phyloP scores from a whole-genome alignment of 2,888 invertebrate species.

The Watsonalla binaria region DNA sequence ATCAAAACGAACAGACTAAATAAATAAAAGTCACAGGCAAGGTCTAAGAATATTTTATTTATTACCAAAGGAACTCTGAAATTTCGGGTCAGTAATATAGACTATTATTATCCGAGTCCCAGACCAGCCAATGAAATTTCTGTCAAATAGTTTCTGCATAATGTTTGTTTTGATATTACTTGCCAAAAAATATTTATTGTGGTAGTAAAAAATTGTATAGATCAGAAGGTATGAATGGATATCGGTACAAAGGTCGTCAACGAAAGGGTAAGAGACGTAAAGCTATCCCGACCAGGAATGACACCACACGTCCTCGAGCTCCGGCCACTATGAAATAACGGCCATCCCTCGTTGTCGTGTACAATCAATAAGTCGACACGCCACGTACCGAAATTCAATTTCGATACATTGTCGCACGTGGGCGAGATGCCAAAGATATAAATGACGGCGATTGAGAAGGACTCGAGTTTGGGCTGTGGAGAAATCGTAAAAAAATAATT shows the following conservation, averaged over 20 bases:
- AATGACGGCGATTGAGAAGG: slow-evolving; percentile 39
- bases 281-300: slow-evolving; percentile 13
- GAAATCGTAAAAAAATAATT: slow-evolving; percentile 60
- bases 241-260: background rate
- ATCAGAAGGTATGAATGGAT: slow-evolving; percentile 7
- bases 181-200: too few relatives aligned
- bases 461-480: slow-evolving; percentile 38
- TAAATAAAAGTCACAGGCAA: too few relatives aligned
- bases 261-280: background rate
- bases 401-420: slow-evolving; percentile 44
- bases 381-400: slow-evolving; percentile 53
- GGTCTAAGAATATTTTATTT: too few relatives aligned
- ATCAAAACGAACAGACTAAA: too few relatives aligned
- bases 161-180: too few relatives aligned
- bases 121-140: too few relatives aligned
- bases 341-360: slow-evolving; percentile 32
- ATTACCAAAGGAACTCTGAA: too few relatives aligned
- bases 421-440: slow-evolving; percentile 49
- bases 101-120: too few relatives aligned
- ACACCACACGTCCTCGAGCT: slow-evolving; percentile 26
- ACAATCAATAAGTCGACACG: slow-evolving; percentile 46
- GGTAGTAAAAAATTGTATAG: too few relatives aligned
- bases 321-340: slow-evolving; percentile 34
- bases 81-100: too few relatives aligned
- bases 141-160: too few relatives aligned